Evolutionary conservation across 2,888 invertebrate genomes (phyloP).

Genomic region (Liodrosophila aerea): DNA sequence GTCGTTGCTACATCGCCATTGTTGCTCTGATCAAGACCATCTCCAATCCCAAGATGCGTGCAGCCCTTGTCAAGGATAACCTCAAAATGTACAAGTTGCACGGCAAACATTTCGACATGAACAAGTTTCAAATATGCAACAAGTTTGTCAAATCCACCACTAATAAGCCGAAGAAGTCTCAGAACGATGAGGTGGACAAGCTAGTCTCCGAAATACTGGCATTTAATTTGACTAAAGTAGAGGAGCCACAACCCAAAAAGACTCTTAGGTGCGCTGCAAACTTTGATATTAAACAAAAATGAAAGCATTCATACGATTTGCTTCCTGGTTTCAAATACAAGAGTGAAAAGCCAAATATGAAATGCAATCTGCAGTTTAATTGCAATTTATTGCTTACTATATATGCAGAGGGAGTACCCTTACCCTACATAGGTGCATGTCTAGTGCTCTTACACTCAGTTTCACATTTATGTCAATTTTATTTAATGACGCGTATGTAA

Average conservation of each 20-base stretch:
- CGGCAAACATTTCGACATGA: conserved; percentile 45
- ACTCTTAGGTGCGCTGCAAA: conserved; percentile 35
- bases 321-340: too few species aligned
- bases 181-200: conserved; percentile 18
- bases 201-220: conserved; percentile 33
- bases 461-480: too few species aligned
- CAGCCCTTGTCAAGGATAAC: conserved; percentile 33
- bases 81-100: conserved; percentile 51
- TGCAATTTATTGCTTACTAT: too few species aligned
- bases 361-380: too few species aligned
- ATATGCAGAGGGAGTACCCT: too few species aligned
- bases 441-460: too few species aligned
- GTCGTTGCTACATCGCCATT: conserved; percentile 58
- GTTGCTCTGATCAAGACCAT: conserved; percentile 50
- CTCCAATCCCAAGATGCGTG: conserved; percentile 32
- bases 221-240: background rate
- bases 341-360: too few species aligned
- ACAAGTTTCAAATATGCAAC: conserved; percentile 29
- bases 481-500: too few species aligned
- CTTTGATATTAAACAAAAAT: conserved; percentile 18
- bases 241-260: background rate
- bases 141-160: conserved; percentile 16
- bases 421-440: too few species aligned
- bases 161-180: background rate
- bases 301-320: background rate